Percentiles rank a stretch among this genome's conserved stretches.
Evolutionary conservation across 2,797 vertebrate species (phyloP).

Genomic region (Glossophaga mutica): DNA sequence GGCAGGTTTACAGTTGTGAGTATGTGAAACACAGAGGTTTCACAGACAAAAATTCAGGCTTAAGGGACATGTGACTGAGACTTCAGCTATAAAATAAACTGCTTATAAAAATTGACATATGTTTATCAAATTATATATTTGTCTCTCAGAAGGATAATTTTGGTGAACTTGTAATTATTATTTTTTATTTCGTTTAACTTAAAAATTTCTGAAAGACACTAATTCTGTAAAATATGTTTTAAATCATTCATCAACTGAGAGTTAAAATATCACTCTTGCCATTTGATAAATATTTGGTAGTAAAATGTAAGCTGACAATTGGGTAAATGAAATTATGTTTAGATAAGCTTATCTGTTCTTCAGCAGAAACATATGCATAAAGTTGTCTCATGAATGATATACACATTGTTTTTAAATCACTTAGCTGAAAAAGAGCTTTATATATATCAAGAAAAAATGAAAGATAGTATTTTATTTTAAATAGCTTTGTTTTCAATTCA

Average conservation of each 20-base stretch:
- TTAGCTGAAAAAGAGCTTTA: background rate
- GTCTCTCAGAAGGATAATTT: background rate
- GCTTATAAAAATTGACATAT: background rate
- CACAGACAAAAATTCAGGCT: background rate
- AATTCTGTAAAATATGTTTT: background rate
- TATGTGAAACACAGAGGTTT: background rate
- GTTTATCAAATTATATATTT: background rate
- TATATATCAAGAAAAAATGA: background rate
- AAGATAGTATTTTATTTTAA: background rate
- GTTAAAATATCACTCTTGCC: background rate
- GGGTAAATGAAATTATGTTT: slow-evolving; percentile 2
- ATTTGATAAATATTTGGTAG: background rate
- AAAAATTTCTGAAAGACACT: background rate
- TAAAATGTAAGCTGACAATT: background rate
- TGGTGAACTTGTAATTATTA: background rate
- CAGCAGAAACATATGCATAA: background rate
- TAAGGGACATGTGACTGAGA: background rate
- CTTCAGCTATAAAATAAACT: background rate
- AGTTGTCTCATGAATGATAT: background rate
- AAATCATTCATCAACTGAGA: background rate
- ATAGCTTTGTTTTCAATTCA: background rate
- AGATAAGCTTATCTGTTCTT: background rate
- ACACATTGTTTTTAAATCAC: background rate
- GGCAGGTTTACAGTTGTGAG: background rate
- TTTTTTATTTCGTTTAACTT: slow-evolving; percentile 6